Conservation (phyloP, 1,140 invertebrate species). For the Sogatella furcifera region DNA sequence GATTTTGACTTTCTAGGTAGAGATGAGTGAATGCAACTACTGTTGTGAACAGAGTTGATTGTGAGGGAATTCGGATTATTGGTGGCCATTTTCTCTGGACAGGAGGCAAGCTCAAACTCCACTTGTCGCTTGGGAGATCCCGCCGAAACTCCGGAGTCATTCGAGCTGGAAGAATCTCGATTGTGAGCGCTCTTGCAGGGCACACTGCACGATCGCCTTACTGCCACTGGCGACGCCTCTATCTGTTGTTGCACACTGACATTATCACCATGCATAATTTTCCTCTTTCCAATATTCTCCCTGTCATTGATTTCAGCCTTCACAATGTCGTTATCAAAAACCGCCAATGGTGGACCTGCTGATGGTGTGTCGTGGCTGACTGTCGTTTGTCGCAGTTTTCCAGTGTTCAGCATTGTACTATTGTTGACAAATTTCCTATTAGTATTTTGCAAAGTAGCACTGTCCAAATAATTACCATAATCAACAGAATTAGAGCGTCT, state of each 20-base stretch:
- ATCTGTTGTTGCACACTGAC: too few species aligned
- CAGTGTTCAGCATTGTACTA: too few species aligned
- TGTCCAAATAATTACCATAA: constrained; percentile 40
- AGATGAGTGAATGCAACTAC: constrained; percentile 32
- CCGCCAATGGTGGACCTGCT: too few species aligned
- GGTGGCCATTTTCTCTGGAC: constrained; percentile 53
- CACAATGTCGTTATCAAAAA: too few species aligned
- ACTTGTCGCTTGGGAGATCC: constrained; percentile 42
- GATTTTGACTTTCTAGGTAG: constrained; percentile 62
- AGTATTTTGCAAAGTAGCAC: too few species aligned
- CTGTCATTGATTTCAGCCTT: background rate
- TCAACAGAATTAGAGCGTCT: constrained; percentile 60
- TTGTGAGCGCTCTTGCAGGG: constrained; percentile 57
- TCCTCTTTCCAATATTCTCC: background rate
- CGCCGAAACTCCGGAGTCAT: constrained; percentile 71
- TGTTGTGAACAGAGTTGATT: constrained; percentile 32
- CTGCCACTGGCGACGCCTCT: background rate
- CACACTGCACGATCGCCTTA: constrained; percentile 64
- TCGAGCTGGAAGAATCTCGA: constrained; percentile 70
- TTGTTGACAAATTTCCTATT: too few species aligned
- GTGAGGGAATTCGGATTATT: background rate
- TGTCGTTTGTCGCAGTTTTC: too few species aligned
- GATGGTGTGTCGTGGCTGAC: too few species aligned
- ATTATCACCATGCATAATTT: background rate
- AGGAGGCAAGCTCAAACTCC: constrained; percentile 47